Conservation (phyloP, 2,113 vertebrate genomes). For the Phyllostomus discolor region DNA sequence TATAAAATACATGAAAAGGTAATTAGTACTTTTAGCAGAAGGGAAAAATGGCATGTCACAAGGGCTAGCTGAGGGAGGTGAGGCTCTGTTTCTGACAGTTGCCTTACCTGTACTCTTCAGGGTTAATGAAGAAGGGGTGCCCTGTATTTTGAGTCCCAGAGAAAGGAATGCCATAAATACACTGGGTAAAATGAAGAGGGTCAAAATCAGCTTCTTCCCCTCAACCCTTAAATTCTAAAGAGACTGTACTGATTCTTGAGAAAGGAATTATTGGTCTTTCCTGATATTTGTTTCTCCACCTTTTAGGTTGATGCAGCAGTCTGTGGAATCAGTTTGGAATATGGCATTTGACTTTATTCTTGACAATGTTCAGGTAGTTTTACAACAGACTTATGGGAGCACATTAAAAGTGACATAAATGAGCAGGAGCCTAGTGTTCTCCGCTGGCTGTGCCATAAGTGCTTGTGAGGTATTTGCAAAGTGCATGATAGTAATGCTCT, state of each 20-base stretch:
- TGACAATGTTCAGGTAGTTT: slow-evolving; percentile 97
- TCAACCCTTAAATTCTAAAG: background rate
- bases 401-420: slow-evolving; percentile 92
- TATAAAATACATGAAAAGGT: slow-evolving; percentile 99
- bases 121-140: background rate
- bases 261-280: background rate
- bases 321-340: slow-evolving; percentile 97
- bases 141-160: background rate
- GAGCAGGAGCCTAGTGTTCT: slow-evolving; percentile 78
- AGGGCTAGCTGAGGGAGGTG: accelerated
- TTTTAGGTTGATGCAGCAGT: slow-evolving; percentile 95
- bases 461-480: slow-evolving; percentile 88
- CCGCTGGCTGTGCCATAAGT: slow-evolving; percentile 85
- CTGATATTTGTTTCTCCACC: background rate
- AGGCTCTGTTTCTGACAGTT: background rate
- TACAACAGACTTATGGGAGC: slow-evolving; percentile 97
- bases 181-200: no score
- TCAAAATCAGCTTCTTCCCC: background rate
- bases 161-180: background rate
- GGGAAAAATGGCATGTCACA: background rate
- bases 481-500: slow-evolving; percentile 87
- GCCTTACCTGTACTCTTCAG: background rate
- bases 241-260: background rate
- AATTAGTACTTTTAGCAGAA: background rate
- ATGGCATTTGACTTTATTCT: slow-evolving; percentile 99